A percentile compares a stretch with the other conserved stretches of the same genome.
Evolutionary conservation across 1,140 invertebrate species (phyloP).

Genomic region (Pygmarrhopalites habei): DNA sequence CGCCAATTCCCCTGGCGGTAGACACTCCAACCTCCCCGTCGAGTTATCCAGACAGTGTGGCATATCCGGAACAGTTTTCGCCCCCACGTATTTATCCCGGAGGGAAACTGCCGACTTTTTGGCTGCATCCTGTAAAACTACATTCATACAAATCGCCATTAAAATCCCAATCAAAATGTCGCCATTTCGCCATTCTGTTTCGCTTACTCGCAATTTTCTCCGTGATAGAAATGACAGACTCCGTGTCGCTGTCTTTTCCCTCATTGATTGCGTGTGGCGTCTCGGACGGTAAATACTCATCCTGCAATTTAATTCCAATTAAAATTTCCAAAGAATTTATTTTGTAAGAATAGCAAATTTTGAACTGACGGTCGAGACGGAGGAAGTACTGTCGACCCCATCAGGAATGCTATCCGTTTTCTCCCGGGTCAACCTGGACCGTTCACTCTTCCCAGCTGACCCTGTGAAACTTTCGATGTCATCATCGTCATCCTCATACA

Average conservation of each 20-base stretch:
- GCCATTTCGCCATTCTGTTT: background rate
- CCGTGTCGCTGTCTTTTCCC: background rate
- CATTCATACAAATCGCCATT: background rate
- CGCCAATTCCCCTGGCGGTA: constrained; percentile 29
- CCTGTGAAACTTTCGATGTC: no score
- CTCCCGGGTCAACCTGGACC: no score
- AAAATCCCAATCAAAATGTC: background rate
- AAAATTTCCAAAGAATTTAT: background rate
- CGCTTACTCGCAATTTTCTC: constrained; percentile 7
- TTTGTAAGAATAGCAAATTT: background rate
- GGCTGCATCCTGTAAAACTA: constrained; percentile 9
- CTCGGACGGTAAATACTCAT: background rate
- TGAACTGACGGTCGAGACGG: background rate
- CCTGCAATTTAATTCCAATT: background rate
- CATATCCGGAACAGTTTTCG: constrained; percentile 11
- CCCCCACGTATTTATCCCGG: constrained; percentile 15
- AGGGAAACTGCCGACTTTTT: constrained; percentile 15
- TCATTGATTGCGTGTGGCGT: background rate
- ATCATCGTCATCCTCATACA: constrained; percentile 1
- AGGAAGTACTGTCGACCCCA: background rate
- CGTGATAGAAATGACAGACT: constrained; percentile 8
- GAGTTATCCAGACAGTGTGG: constrained; percentile 21
- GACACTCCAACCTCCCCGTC: constrained; percentile 12
- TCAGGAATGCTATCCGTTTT: background rate
- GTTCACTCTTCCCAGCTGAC: no score